Evolutionary conservation across 2,888 invertebrate species (phyloP).

Genomic region (Synergus laeviventris): DNA sequence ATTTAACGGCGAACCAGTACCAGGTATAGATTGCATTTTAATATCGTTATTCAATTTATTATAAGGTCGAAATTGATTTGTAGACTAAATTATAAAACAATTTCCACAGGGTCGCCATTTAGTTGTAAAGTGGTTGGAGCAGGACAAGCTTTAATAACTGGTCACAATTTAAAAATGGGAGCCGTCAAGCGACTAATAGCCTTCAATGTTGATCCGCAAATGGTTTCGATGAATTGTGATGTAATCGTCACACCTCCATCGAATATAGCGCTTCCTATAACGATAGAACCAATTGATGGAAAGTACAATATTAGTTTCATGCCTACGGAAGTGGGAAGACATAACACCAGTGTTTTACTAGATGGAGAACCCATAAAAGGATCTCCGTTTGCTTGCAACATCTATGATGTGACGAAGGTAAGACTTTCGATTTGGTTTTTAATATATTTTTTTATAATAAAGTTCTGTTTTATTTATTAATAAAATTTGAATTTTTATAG

Average conservation of each 20-base stretch:
- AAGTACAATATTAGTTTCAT: constrained; percentile 88
- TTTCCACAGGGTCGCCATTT: constrained; percentile 90
- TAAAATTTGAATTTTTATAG: constrained; percentile 48
- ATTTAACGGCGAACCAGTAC: constrained; percentile 83
- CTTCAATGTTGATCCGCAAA: constrained; percentile 79
- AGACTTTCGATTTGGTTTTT: constrained; percentile 49
- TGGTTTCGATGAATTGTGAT: constrained; percentile 69
- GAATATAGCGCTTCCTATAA: constrained; percentile 87
- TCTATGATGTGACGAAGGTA: constrained; percentile 93
- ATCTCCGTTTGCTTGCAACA: constrained; percentile 95
- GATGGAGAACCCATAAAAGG: constrained; percentile 92
- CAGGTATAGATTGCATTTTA: constrained; percentile 74
- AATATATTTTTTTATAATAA: not conserved
- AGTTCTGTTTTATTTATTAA: not conserved
- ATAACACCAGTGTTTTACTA: constrained; percentile 88
- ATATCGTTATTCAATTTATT: constrained; percentile 16
- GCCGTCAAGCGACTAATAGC: constrained; percentile 82
- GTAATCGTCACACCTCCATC: constrained; percentile 87
- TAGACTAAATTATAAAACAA: not conserved
- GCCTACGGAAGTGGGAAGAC: constrained; percentile 91
- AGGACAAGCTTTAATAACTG: constrained; percentile 82
- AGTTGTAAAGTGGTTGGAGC: constrained; percentile 88
- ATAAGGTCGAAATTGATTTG: not conserved
- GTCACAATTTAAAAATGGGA: constrained; percentile 83
- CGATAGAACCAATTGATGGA: constrained; percentile 81